A percentile compares a stretch with the other conserved stretches of the same genome.
phyloP scores from a whole-genome alignment of 2,797 vertebrate species.

The Sebastiscus tertius region DNA sequence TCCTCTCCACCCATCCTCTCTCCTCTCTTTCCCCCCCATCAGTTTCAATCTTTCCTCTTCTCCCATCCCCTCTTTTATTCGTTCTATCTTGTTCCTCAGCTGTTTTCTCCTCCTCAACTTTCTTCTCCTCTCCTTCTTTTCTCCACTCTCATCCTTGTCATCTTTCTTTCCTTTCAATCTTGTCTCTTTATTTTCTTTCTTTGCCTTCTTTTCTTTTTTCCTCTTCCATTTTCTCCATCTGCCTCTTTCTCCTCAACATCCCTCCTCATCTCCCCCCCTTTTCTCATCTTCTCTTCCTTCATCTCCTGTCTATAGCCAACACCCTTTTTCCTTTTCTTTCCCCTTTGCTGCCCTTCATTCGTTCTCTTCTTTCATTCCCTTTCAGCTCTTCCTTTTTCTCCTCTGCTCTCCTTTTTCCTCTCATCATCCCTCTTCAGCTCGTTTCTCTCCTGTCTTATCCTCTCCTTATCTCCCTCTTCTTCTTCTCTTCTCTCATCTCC shows the following conservation, averaged over 20 bases:
- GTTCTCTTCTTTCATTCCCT: no score
- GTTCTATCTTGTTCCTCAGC: background rate
- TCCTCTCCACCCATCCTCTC: no score
- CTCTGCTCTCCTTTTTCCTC: background rate
- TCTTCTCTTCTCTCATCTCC: background rate
- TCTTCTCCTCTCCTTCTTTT: background rate
- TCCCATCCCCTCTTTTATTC: background rate
- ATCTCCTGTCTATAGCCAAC: background rate
- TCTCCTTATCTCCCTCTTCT: background rate
- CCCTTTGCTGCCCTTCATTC: background rate
- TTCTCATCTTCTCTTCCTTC: background rate
- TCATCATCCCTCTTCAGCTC: background rate
- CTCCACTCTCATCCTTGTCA: background rate
- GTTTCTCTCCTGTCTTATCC: background rate
- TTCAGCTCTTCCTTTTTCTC: background rate
- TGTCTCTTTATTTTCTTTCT: background rate
- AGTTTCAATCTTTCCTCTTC: background rate
- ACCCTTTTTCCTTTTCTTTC: background rate
- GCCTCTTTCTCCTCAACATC: background rate
- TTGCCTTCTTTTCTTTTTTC: background rate
- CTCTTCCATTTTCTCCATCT: no score
- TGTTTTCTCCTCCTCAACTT: background rate
- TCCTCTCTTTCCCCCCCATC: background rate
- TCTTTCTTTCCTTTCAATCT: background rate
- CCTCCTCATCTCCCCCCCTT: background rate